A percentile compares a stretch with the other conserved stretches of the same genome.
phyloP scores from a whole-genome alignment of 2,113 vertebrate species.

The Pangasianodon hypophthalmus region DNA sequence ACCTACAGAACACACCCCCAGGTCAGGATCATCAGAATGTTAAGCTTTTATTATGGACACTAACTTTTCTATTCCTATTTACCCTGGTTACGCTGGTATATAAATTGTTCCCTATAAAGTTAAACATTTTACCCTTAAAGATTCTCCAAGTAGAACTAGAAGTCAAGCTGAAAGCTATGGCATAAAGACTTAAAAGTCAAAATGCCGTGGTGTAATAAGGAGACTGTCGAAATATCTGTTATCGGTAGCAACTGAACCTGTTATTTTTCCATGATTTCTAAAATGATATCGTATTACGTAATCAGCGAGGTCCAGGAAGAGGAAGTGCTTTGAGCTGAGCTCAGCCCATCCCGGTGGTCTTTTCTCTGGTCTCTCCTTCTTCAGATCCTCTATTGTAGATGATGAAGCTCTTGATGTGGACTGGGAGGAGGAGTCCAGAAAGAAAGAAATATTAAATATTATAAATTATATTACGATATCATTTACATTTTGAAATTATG shows the following conservation, averaged over 20 bases:
- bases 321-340: conserved; percentile 79
- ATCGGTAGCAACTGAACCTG: too few species aligned
- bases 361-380: conserved; percentile 71
- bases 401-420: conserved; percentile 84
- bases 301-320: conserved; percentile 63
- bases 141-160: not conserved
- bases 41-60: not conserved
- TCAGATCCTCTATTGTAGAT: conserved; percentile 74
- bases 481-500: too few species aligned
- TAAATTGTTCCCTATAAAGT: not conserved
- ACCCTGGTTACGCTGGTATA: not conserved
- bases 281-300: too few species aligned
- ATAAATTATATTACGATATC: too few species aligned
- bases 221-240: too few species aligned
- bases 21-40: not conserved
- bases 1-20: not conserved
- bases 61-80: not conserved
- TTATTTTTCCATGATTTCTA: too few species aligned
- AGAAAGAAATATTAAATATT: conserved; percentile 53
- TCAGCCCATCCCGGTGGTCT: conserved; percentile 34
- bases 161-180: too few species aligned
- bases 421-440: conserved; percentile 83
- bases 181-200: too few species aligned
- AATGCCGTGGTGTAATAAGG: too few species aligned
- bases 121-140: not conserved